phyloP scores from a whole-genome alignment of 30 jellyfish, hydroid and myxozoan genomes.

The Morbakka virulenta region DNA sequence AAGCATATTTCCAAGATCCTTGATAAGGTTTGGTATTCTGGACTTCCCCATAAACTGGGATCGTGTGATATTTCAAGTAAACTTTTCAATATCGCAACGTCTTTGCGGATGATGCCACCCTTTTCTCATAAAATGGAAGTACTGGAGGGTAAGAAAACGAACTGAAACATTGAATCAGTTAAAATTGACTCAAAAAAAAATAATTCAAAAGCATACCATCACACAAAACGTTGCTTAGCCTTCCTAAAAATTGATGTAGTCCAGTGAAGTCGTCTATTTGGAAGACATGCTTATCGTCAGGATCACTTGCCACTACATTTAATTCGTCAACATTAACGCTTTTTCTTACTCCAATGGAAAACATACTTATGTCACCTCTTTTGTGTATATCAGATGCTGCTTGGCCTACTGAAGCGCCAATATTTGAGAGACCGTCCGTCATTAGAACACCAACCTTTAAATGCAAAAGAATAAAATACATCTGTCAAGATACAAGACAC shows the following conservation, averaged over 20 bases:
- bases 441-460: constrained; percentile 81
- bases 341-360: constrained; percentile 78
- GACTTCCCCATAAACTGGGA: no score
- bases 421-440: constrained; percentile 88
- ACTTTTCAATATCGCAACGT: no score
- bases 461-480: neutral
- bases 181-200: no score
- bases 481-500: no score
- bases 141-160: no score
- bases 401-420: constrained; percentile 42
- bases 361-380: constrained; percentile 96
- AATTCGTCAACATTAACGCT: constrained; percentile 50
- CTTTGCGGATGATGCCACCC: no score
- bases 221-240: constrained; percentile 86
- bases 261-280: constrained; percentile 59
- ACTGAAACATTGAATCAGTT: no score
- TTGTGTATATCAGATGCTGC: constrained; percentile 71
- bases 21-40: no score
- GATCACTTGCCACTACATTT: constrained; percentile 80
- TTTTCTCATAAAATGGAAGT: no score
- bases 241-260: constrained; percentile 83
- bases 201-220: constrained; percentile 69
- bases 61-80: no score
- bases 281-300: constrained; percentile 69
- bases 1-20: no score